phyloP scores from a whole-genome alignment of 2,797 vertebrate species.

The Pangasius krempfi region DNA sequence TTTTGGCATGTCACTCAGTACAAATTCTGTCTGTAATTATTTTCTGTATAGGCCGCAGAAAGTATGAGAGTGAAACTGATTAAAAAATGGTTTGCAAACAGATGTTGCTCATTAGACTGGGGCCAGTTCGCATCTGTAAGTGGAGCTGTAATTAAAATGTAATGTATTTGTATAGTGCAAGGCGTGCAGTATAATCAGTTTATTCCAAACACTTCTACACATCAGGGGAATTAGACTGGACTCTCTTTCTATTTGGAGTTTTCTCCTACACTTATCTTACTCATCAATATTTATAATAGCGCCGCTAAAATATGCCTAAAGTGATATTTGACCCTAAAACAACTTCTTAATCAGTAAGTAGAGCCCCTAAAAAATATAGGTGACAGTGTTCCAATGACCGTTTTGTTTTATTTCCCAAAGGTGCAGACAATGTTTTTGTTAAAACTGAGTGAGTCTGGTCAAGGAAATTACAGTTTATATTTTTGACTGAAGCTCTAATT shows the following conservation, averaged over 20 bases:
- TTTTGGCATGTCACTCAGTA: constrained; percentile 61
- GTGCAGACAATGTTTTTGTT: too few relatives aligned
- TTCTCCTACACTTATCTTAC: constrained; percentile 1
- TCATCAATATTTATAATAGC: constrained; percentile 19
- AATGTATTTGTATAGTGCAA: constrained; percentile 68
- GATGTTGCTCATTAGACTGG: constrained; percentile 74
- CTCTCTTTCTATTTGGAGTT: constrained; percentile 17
- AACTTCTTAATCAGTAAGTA: constrained; percentile 4
- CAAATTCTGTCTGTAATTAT: constrained; percentile 72
- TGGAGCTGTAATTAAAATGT: constrained; percentile 65
- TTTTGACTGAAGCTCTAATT: background rate
- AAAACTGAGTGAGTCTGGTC: background rate
- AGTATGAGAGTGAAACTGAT: constrained; percentile 67
- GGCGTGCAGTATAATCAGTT: constrained; percentile 64
- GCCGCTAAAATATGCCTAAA: background rate
- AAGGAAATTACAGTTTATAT: background rate
- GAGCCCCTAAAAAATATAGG: background rate
- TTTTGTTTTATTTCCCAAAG: background rate
- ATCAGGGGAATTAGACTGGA: constrained; percentile 41
- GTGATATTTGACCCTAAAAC: constrained; percentile 11
- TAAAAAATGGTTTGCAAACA: constrained; percentile 69
- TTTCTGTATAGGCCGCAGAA: constrained; percentile 68
- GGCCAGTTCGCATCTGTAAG: constrained; percentile 60
- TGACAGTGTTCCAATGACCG: background rate
- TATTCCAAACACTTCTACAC: constrained; percentile 55